Conservation (phyloP, 2,113 vertebrate genomes). For the Gasterosteus nipponicus region DNA sequence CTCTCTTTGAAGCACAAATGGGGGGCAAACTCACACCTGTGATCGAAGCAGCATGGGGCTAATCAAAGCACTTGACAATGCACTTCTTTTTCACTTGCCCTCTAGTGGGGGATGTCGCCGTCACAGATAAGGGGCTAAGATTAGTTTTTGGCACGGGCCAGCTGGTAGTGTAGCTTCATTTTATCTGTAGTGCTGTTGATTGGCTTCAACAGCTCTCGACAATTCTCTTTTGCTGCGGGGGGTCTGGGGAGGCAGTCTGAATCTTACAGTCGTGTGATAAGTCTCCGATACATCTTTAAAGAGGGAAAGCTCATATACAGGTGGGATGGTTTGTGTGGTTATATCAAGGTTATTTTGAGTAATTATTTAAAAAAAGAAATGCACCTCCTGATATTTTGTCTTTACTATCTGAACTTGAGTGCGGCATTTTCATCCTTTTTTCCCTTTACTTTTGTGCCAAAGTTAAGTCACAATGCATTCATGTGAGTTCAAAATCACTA, state of each 20-base stretch:
- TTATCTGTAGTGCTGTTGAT: constrained; percentile 50
- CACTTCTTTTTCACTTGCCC: constrained; percentile 17
- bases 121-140: constrained; percentile 58
- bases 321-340: not conserved
- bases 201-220: constrained; percentile 53
- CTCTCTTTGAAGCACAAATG: constrained; percentile 43
- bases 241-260: constrained; percentile 23
- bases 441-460: not conserved
- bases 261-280: constrained; percentile 49
- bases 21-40: constrained; percentile 42
- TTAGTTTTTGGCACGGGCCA: constrained; percentile 44
- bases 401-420: not conserved
- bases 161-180: constrained; percentile 45
- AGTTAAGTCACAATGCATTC: not conserved
- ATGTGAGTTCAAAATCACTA: not conserved
- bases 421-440: not conserved
- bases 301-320: not conserved
- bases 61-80: constrained; percentile 25
- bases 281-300: constrained; percentile 17
- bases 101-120: constrained; percentile 39
- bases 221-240: constrained; percentile 35
- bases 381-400: not conserved
- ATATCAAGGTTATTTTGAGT: constrained; percentile 1
- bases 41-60: constrained; percentile 31
- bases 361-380: not conserved